Evolutionary conservation across 1,140 invertebrate genomes (phyloP), one percentile per base, ranked within the genome.

Genomic region (Parasteatoda tepidariorum): DNA sequence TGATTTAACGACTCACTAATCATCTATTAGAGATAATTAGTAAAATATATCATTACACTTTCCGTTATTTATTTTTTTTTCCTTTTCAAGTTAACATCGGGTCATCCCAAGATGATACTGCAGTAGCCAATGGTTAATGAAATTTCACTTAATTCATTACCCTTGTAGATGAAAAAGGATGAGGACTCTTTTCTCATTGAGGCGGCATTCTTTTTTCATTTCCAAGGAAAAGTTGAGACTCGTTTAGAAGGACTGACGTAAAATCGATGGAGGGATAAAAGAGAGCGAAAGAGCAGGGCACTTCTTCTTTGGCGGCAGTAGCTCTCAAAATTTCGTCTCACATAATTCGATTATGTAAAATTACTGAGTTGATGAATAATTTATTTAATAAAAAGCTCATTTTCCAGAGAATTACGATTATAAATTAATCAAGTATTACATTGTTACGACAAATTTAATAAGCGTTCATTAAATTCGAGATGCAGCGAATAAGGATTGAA

Each of bases 331-430:
- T 48, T 48, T 48, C 66, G 28, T 31, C 1, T 54, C 4, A 7
- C 38, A 24, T 66, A 30, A 78, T 66, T 78, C n/a, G 38, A 78
- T 78, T 78, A 64, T 78, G 34, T 30, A 64, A 78, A 66, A 78
- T 78, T 78, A 78, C 61, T 11, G n/a, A 28, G 30, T 2, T 48
- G 74, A 48, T 54, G 38, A 78, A 78, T 64, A 78, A 78, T 64
- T 78, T 78, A 64, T 78, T 64, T 78, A 64, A 78, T 78, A 78
- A 78, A 64, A 78, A 75, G 38, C 24, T 48, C 74, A 78, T 78
- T 66, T 74, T 78, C 59, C 18, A 66, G 26, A 38, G 74, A 78
- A 66, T 78, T 75, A 48, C 61, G 54, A 78, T 78, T 78, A 78
- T 41, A 57, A 33, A 41, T 66, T 31, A 78, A 78, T 30, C 33